Evolutionary conservation across 1,140 invertebrate genomes (phyloP).

Genomic region (Drosophila mojavensis): DNA sequence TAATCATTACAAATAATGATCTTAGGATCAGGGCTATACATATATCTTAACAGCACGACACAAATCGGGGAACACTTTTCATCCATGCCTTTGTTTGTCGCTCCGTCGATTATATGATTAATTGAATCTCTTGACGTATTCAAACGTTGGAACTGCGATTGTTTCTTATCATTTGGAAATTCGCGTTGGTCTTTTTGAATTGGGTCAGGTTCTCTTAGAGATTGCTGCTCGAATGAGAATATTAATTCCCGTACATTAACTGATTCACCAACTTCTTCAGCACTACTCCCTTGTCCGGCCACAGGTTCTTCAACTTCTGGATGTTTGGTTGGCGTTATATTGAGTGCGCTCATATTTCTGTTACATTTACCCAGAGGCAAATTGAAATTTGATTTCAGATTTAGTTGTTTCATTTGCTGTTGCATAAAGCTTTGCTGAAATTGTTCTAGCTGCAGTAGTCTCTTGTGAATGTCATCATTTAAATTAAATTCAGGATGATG

Average conservation of each 20-base stretch:
- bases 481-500: conserved; percentile 3
- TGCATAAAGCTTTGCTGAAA: conserved; percentile 47
- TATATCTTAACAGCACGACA: too few species aligned
- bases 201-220: conserved; percentile 19
- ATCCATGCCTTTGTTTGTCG: conserved; percentile 10
- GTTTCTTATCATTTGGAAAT: not conserved
- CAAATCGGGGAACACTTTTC: not conserved
- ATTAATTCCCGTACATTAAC: conserved; percentile 88
- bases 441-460: conserved; percentile 47
- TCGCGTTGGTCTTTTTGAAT: not conserved
- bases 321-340: not conserved
- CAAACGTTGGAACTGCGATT: not conserved
- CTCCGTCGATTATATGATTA: not conserved
- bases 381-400: not conserved
- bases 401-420: conserved; percentile 15
- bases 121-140: not conserved
- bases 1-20: too few species aligned
- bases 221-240: conserved; percentile 85
- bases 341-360: not conserved
- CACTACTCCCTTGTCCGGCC: not conserved
- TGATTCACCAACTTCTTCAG: conserved; percentile 73
- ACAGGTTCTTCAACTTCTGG: not conserved
- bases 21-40: too few species aligned
- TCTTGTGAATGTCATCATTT: conserved; percentile 38
- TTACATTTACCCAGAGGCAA: not conserved